Percentiles rank a stretch among this genome's conserved stretches.
These are phyloP conservation scores for Holocentrus rufus DNA, from an alignment of 2,797 vertebrate species.

Conservation along the genomic window DNA sequence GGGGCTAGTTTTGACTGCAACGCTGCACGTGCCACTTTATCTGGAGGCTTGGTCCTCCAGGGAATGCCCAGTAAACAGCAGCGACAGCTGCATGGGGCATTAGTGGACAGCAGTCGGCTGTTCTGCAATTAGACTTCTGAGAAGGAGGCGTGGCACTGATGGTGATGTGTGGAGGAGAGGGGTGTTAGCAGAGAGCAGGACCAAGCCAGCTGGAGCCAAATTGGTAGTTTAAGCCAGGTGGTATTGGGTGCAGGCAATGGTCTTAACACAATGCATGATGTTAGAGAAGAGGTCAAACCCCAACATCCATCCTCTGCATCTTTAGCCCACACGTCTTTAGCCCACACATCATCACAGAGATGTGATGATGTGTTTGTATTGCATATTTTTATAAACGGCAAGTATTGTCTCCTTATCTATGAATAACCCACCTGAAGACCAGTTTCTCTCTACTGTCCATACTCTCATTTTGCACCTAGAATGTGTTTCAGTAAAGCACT, in stretches of 20 bases:
- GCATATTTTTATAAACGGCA: too few relatives aligned
- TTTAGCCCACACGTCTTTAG: too few relatives aligned
- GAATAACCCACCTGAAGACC: too few relatives aligned
- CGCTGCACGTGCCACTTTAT: conserved; percentile 53
- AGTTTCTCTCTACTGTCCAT: too few relatives aligned
- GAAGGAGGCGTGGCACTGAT: conserved; percentile 28
- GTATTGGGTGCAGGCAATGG: conserved; percentile 6
- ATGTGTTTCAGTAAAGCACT: too few relatives aligned
- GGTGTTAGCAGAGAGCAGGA: background rate
- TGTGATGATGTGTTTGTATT: too few relatives aligned
- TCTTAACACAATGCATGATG: background rate
- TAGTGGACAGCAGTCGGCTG: conserved; percentile 28
- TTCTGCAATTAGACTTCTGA: conserved; percentile 70
- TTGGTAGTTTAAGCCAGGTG: conserved; percentile 1
- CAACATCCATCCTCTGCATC: background rate
- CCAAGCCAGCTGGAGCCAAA: conserved; percentile 9
- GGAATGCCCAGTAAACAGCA: conserved; percentile 38
- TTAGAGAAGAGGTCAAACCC: background rate
- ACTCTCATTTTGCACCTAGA: too few relatives aligned
- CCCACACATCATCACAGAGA: too few relatives aligned
- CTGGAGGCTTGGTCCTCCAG: conserved; percentile 17
- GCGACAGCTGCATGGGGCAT: conserved; percentile 63
- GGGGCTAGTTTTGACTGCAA: conserved; percentile 19
- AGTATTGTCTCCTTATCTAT: too few relatives aligned
- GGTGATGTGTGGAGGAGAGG: conserved; percentile 1